Evolutionary conservation across 2,113 vertebrate genomes (phyloP).

Genomic region (Cololabis saira): DNA sequence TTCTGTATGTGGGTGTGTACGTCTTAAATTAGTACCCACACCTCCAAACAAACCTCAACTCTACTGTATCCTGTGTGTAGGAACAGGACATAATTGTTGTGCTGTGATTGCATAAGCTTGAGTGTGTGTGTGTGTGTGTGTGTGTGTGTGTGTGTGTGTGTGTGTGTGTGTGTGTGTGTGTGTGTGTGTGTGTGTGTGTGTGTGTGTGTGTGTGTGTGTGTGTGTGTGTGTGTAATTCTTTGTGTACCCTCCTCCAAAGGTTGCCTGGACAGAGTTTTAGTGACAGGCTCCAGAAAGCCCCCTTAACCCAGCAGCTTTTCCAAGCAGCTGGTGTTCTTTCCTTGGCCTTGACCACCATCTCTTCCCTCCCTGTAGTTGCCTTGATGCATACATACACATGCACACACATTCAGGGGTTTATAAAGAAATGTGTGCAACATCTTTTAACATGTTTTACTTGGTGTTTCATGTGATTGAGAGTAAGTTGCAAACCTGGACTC

Average conservation of each 20-base stretch:
- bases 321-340: slow-evolving; percentile 71
- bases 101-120: slow-evolving; percentile 5
- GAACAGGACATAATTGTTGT: slow-evolving; percentile 4
- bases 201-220: slow-evolving; percentile 7
- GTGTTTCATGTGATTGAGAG: background rate
- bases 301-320: slow-evolving; percentile 71
- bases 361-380: slow-evolving; percentile 32
- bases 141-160: background rate
- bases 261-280: slow-evolving; percentile 67
- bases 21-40: background rate
- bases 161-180: slow-evolving; percentile 11
- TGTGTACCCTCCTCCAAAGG: slow-evolving; percentile 51
- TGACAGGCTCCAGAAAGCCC: slow-evolving; percentile 73
- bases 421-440: slow-evolving; percentile 9
- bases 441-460: background rate
- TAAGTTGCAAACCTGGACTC: too few species aligned
- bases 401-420: slow-evolving; percentile 6
- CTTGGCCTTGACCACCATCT: slow-evolving; percentile 63
- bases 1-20: slow-evolving; percentile 4
- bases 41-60: background rate
- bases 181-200: slow-evolving; percentile 15
- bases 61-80: background rate
- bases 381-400: slow-evolving; percentile 3
- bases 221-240: slow-evolving; percentile 20
- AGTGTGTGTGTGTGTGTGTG: background rate